A percentile compares a stretch with the other conserved stretches of the same genome.
These are phyloP conservation scores for Phalera bucephala DNA, from an alignment of 2,888 invertebrate genomes.

Conservation along the genomic window DNA sequence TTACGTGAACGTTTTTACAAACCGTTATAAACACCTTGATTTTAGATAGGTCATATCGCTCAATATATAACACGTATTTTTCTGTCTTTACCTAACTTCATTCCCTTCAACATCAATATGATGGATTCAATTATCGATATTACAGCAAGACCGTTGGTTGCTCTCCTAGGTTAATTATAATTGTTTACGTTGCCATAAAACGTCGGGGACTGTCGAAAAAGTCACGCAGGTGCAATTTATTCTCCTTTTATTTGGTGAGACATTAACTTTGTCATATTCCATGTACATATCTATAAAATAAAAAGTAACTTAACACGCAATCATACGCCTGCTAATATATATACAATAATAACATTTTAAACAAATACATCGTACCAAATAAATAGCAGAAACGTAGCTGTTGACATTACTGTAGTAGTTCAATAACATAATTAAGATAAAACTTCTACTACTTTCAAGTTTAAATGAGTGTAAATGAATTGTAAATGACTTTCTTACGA, in stretches of 20 bases:
- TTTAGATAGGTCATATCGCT: no score
- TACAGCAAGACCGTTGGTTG: neutral
- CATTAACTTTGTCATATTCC: conserved; percentile 8
- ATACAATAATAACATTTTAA: neutral
- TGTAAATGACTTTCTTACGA: no score
- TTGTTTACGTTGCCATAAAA: conserved; percentile 25
- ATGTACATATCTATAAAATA: neutral
- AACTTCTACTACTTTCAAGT: no score
- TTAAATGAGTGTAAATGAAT: no score
- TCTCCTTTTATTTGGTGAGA: conserved; percentile 28
- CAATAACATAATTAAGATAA: no score
- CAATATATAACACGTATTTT: no score
- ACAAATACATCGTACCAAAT: neutral
- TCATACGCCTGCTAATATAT: neutral
- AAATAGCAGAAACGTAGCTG: neutral
- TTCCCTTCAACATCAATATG: no score
- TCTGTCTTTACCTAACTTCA: no score
- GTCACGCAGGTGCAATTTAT: conserved; percentile 38
- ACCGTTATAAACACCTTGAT: no score
- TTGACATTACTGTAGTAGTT: neutral
- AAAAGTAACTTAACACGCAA: conserved; percentile 5
- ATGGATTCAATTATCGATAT: neutral
- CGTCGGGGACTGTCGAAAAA: conserved; percentile 20
- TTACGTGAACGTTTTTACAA: no score
- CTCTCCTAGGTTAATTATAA: neutral